phyloP scores from a whole-genome alignment of 1,140 invertebrate genomes.

The Drosophila triauraria region DNA sequence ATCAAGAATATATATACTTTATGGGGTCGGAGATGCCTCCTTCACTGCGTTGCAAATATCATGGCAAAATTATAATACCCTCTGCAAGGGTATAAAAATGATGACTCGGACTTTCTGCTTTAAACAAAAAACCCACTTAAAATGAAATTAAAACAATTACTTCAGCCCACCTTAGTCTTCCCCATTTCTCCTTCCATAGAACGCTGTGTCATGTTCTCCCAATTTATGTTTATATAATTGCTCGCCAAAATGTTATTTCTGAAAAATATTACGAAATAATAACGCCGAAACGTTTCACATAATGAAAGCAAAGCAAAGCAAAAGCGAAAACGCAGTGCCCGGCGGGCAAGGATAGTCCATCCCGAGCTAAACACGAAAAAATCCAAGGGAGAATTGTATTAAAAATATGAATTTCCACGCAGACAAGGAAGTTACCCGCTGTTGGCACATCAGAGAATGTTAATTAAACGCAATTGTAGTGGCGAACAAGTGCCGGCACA shows the following conservation, averaged over 20 bases:
- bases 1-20: too few relatives aligned
- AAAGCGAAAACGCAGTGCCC: conserved; percentile 32
- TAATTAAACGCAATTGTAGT: conserved; percentile 74
- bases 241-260: conserved; percentile 46
- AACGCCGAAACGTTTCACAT: conserved; percentile 18
- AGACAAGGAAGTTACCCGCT: conserved; percentile 18
- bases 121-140: not conserved
- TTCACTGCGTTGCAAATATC: too few relatives aligned
- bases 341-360: conserved; percentile 28
- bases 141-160: not conserved
- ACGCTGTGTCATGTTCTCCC: not conserved
- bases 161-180: not conserved
- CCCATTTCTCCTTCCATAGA: not conserved
- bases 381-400: conserved; percentile 26
- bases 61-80: too few relatives aligned
- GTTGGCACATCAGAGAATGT: conserved; percentile 68
- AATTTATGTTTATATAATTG: conserved; percentile 59
- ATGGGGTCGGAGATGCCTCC: too few relatives aligned
- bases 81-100: too few relatives aligned
- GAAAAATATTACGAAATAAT: conserved; percentile 48
- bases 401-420: conserved; percentile 47
- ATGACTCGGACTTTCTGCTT: too few relatives aligned
- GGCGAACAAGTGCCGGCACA: conserved; percentile 29
- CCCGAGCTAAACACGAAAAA: conserved; percentile 1
- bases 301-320: conserved; percentile 55